Base-by-base conservation (phyloP, 1,140 invertebrate species). In the Hyposmocoma kahamanoa region DNA sequence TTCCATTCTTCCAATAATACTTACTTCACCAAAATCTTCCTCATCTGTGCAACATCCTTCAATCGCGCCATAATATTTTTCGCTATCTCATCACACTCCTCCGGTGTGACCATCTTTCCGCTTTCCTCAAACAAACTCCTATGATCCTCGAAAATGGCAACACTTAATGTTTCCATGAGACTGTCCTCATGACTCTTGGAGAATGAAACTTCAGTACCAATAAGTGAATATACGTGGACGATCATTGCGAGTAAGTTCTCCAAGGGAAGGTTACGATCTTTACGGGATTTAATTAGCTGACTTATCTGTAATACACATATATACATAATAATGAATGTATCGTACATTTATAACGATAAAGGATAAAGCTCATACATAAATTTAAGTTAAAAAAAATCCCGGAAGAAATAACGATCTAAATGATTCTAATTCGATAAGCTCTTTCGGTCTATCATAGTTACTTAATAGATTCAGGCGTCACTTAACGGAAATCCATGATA, bases 191-290 rank as follows among this genome's bases (percentile, higher is more conserved):
- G 88, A 21, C 86, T 72, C 6, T 72, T 55, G 8, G 87, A 77
- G 64, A 91, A 90, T 3, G 77, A 70, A 17, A 90, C 86, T 53
- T 90, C 88, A 0, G 82, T 88, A 1, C 90, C 91, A 50, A 83
- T 87, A 1, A 92, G 64, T 1, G 91, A 89, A 58, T 90, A 92
- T n/a, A 91, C 71, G 62, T 90, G 85, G 15, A 91, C 85, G 5
- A 92, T 65, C 9, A 92, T 67, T 3, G 87, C 84, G 3, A 92
- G 65, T 2, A 92, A 74, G 64, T 89, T 89, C 50, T 91, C 90
- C 42, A 91, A 73, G 0, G 87, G 72, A 0, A 92, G 60, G 34
- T 87, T 86, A 46, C 87, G 79, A 0, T 88, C 85, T 54, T 83
- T 76, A 24, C 90, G 82, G 6, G 84, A 88, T 67, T 88, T 89